phyloP scores from a whole-genome alignment of 2,797 vertebrate genomes.

The Nannoperca obscura region DNA sequence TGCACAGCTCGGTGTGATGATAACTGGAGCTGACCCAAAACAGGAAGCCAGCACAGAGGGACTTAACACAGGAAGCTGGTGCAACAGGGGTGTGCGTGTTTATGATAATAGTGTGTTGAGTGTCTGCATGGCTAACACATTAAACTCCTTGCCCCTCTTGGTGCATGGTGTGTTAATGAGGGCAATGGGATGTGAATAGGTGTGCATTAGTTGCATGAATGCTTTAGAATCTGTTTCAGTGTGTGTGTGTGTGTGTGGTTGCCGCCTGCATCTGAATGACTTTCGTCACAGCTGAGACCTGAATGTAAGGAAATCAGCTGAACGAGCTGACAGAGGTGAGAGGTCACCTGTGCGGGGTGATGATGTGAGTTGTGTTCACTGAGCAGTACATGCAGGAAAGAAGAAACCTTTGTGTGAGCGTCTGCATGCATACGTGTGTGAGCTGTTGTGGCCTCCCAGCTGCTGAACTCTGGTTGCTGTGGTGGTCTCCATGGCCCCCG shows the following conservation, averaged over 20 bases:
- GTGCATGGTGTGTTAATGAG: slow-evolving; percentile 32
- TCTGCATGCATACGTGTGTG: slow-evolving; percentile 16
- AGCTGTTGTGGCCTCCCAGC: slow-evolving; percentile 55
- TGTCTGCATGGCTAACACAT: slow-evolving; percentile 48
- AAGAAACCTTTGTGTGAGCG: slow-evolving; percentile 58
- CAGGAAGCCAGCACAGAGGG: slow-evolving; percentile 80
- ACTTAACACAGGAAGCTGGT: slow-evolving; percentile 84
- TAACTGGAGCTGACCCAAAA: slow-evolving; percentile 83
- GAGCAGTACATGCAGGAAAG: slow-evolving; percentile 54
- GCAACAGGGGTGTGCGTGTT: slow-evolving; percentile 67
- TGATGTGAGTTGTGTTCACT: slow-evolving; percentile 42
- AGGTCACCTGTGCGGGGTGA: slow-evolving; percentile 45
- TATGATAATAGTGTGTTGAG: slow-evolving; percentile 56
- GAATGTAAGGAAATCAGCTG: slow-evolving; percentile 67
- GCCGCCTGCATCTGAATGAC: slow-evolving; percentile 5
- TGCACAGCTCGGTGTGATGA: slow-evolving; percentile 77
- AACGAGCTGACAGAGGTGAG: slow-evolving; percentile 43
- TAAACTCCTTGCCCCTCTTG: slow-evolving; percentile 13
- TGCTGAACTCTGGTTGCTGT: slow-evolving; percentile 67
- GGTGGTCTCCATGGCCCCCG: slow-evolving; percentile 39
- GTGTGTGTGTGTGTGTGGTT: slow-evolving; percentile 1
- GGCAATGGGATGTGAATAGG: not conserved
- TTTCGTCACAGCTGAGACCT: slow-evolving; percentile 36
- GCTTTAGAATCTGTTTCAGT: not conserved
- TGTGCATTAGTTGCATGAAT: not conserved